A percentile compares a stretch with the other conserved stretches of the same genome.
Evolutionary conservation across 2,113 vertebrate genomes (phyloP).

Genomic region (Rafetus swinhoei): DNA sequence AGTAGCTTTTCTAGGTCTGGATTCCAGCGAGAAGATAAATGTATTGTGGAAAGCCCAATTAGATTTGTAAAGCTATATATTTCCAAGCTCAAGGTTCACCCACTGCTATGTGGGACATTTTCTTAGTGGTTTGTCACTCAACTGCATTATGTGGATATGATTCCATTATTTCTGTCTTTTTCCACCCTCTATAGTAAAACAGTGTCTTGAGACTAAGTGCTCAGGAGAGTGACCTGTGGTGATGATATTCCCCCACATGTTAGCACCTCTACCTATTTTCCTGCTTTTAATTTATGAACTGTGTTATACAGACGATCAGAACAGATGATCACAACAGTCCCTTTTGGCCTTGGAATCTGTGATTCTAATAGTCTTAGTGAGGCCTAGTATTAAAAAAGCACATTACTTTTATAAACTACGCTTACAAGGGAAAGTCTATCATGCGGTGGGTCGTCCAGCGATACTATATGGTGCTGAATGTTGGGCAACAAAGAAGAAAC

Average conservation of each 20-base stretch:
- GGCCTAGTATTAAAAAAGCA: background rate
- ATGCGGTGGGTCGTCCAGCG: background rate
- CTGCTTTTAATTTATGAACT: background rate
- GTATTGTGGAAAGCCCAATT: background rate
- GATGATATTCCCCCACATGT: background rate
- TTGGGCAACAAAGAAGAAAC: background rate
- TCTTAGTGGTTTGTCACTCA: background rate
- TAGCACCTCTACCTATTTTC: background rate
- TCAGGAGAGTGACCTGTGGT: background rate
- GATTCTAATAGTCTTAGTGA: background rate
- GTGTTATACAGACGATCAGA: background rate
- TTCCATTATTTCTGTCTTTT: slow-evolving; percentile 28
- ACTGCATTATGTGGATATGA: background rate
- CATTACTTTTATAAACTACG: background rate
- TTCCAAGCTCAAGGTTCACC: background rate
- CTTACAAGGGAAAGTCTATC: background rate
- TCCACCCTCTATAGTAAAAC: background rate
- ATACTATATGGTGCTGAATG: background rate
- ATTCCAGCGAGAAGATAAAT: background rate
- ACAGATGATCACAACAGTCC: background rate
- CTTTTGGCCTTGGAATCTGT: background rate
- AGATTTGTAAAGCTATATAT: background rate
- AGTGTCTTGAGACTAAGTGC: background rate
- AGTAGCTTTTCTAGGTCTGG: background rate
- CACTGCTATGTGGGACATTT: background rate